Base-by-base conservation (phyloP, 2,797 vertebrate genomes). In the Hydrophis major region DNA sequence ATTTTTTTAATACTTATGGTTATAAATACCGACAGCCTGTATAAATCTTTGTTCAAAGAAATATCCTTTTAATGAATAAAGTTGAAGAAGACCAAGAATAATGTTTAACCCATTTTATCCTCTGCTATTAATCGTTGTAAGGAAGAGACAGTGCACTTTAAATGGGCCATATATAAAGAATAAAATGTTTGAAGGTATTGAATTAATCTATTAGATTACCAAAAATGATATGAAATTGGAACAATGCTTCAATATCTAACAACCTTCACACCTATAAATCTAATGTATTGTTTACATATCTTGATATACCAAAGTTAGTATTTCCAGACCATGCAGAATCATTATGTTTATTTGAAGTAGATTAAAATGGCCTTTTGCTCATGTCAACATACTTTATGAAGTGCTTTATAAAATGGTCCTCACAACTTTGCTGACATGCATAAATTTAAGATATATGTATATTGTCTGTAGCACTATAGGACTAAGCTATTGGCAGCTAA, bases 41-140 rank as follows among this genome's bases (percentile, higher is more conserved):
- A 90, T 91, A 93, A 91, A 93, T 91, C 87, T 93, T 89, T 91
- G 87, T 91, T 50, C 90, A 91, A 91, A 66, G 66, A 89, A 86
- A 69, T 66, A 66, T 32, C 47, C 5, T 86, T 91, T 91, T 93
- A 89, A 93, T 93, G 93, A 89, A 93, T 91, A 93, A 91, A 93
- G 87, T 89, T 93, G 90, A 93, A 93, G 63, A 89, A 89, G 57
- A 83, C 59, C 57, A 91, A 88, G 57, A 93, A 93, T 89, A 91
- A 93, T 93, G 93, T 93, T 93, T 91, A 93, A 93, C 93, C 90
- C 87, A 93, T 93, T 93, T 93, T 93, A 91, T 93, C 32, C 66
- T 50, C 25, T 91, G 74, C 87, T 86, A 93, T 93, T 91, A 89
- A 91, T 93, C 93, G 86, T 32, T 57, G 59, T 86, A 91, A 93